Evolutionary conservation across 2,113 vertebrate species (phyloP), one percentile per base, ranked within the genome.

Genomic region (Plotosus lineatus): DNA sequence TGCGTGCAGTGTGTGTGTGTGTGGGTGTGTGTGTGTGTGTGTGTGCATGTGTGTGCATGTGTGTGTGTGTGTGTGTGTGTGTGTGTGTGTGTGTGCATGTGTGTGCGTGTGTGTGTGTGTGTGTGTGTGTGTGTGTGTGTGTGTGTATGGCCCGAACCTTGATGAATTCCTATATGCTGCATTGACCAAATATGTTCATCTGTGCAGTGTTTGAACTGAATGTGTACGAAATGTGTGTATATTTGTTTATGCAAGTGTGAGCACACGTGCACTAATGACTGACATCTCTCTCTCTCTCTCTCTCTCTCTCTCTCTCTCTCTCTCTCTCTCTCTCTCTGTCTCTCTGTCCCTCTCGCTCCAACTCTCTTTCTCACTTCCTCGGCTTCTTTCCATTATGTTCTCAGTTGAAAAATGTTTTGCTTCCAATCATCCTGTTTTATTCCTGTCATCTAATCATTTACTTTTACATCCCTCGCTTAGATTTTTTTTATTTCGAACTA

Each of bases 281-380:
- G 86, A 87, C 89, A 91, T 80, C 85, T 77, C 81, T 78, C 58
- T 79, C 82, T 79, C 82, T 42, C 40, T 19, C 51, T 58, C 51
- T 76, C 81, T 68, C 79, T 38, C 26, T 6, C 48, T 66, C 65
- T 38, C 19, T 19, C 17, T 50, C 55, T 66, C 9, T 85, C 31
- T 75, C 38, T 58, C 48, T 84, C 28, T 15, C 50, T 51, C 19
- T 53, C 23, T 9, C 28, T 33, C 4, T 51, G 15, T 8, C 1
- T 46, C 23, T 56, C n/a, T n/a, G n/a, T n/a, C n/a, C n/a, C n/a
- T n/a, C n/a, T n/a, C n/a, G n/a, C n/a, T n/a, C n/a, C n/a, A n/a
- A n/a, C n/a, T 19, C 17, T 50, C 55, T 66, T 10, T 85, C 31
- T 75, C 8, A 38, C 61, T 65, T 40, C 17, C 69, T 23, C 21